Evolutionary conservation across 2,888 invertebrate species (phyloP).

Genomic region (Tipula vernalis): DNA sequence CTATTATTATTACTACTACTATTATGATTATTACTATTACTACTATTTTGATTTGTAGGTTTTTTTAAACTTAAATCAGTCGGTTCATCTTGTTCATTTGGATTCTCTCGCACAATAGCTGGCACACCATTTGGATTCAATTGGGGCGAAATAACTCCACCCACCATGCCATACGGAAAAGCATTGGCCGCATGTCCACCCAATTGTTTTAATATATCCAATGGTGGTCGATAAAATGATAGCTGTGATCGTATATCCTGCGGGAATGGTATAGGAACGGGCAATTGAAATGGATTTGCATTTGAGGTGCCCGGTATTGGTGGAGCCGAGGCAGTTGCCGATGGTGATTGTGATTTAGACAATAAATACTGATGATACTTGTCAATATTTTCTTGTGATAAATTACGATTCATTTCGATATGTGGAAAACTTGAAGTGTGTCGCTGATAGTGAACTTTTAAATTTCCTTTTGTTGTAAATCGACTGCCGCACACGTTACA

Average conservation of each 20-base stretch:
- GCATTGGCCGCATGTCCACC: constrained; percentile 19
- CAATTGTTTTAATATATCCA: constrained; percentile 32
- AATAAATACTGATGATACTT: constrained; percentile 70
- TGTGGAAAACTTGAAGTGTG: constrained; percentile 87
- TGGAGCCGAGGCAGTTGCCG: not conserved
- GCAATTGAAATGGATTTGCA: constrained; percentile 23
- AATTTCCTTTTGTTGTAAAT: constrained; percentile 98
- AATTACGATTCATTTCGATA: constrained; percentile 85
- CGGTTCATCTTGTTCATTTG: constrained; percentile 24
- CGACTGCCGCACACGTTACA: constrained; percentile 98
- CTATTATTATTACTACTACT: not conserved
- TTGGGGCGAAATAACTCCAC: not conserved
- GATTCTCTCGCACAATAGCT: not conserved
- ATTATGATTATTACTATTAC: not conserved
- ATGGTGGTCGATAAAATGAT: constrained; percentile 31
- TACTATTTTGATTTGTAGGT: not conserved
- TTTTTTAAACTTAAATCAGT: constrained; percentile 28
- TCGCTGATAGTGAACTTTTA: constrained; percentile 98
- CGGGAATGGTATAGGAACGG: constrained; percentile 25
- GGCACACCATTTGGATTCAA: not conserved
- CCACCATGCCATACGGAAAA: not conserved
- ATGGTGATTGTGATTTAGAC: constrained; percentile 11
- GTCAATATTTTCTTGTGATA: constrained; percentile 82
- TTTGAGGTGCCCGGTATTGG: constrained; percentile 5
- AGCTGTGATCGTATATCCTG: constrained; percentile 24